These are phyloP conservation scores for Venusia cambrica DNA, from an alignment of 2,888 invertebrate species.

Conservation along the genomic window DNA sequence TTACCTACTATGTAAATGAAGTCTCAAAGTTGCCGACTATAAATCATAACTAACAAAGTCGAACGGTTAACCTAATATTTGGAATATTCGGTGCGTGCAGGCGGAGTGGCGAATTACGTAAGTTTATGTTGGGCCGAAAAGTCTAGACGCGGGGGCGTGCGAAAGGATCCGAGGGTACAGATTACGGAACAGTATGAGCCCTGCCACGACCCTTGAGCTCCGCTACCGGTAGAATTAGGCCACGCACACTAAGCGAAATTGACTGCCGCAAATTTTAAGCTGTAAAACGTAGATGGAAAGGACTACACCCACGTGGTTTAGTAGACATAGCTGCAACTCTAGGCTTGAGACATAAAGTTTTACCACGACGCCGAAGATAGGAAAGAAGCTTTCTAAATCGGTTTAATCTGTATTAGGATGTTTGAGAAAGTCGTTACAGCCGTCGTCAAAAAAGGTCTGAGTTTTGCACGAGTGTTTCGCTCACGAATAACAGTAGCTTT, in stretches of 20 bases:
- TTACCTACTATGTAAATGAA: slow-evolving; percentile 9
- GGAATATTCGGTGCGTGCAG: slow-evolving; percentile 31
- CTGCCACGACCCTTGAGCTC: slow-evolving; percentile 38
- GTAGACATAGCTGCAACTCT: slow-evolving; percentile 7
- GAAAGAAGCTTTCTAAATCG: too few species aligned
- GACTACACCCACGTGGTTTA: slow-evolving; percentile 5
- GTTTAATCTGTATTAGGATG: too few species aligned
- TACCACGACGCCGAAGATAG: too few species aligned
- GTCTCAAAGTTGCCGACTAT: slow-evolving; percentile 14
- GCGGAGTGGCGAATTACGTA: slow-evolving; percentile 28
- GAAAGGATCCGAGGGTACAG: slow-evolving; percentile 42
- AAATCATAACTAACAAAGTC: slow-evolving; percentile 23
- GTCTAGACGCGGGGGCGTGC: slow-evolving; percentile 65
- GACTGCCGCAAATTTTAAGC: slow-evolving; percentile 19
- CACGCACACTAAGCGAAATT: slow-evolving; percentile 31
- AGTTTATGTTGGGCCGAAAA: slow-evolving; percentile 35
- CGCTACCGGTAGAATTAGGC: slow-evolving; percentile 39
- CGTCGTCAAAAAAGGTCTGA: too few species aligned
- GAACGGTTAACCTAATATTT: slow-evolving; percentile 26
- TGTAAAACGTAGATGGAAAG: slow-evolving; percentile 14
- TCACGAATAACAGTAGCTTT: too few species aligned
- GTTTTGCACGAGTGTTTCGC: too few species aligned
- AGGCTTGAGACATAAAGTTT: slow-evolving; percentile 3
- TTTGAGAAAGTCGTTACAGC: too few species aligned
- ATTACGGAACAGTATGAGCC: slow-evolving; percentile 19